These are phyloP conservation scores for Mormyrops attenuatus DNA, from an alignment of 2,797 vertebrate genomes.

Conservation along the genomic window DNA sequence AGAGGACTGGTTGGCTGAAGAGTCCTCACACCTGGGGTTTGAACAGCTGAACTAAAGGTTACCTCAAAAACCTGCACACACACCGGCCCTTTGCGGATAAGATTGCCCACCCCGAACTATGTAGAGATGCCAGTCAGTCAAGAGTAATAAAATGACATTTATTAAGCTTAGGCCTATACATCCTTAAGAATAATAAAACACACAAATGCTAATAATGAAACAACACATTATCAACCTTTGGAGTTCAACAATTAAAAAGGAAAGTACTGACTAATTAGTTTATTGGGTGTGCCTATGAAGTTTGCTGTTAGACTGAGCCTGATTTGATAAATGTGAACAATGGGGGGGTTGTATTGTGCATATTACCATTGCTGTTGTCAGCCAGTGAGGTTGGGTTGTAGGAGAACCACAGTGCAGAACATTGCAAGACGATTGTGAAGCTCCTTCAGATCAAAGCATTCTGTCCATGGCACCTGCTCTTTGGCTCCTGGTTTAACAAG, in stretches of 20 bases:
- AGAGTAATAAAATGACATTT: background rate
- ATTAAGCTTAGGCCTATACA: background rate
- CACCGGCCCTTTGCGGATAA: background rate
- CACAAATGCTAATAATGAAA: background rate
- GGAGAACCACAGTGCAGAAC: background rate
- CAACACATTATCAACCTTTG: background rate
- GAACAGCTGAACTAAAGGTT: background rate
- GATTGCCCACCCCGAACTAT: background rate
- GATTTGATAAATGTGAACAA: background rate
- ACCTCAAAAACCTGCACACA: background rate
- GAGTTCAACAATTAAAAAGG: background rate
- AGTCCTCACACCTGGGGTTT: background rate
- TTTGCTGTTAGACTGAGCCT: background rate
- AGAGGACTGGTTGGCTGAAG: background rate
- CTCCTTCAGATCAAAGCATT: background rate
- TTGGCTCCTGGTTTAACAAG: background rate
- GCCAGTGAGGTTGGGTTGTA: background rate
- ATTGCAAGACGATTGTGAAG: background rate
- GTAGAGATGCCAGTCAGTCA: background rate
- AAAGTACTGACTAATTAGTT: background rate
- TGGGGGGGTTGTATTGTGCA: background rate
- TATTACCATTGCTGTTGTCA: background rate
- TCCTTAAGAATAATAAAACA: background rate
- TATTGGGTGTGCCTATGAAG: background rate
- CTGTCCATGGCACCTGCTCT: background rate